Evolutionary conservation across 2,113 vertebrate genomes (phyloP).

Genomic region (Rana temporaria): DNA sequence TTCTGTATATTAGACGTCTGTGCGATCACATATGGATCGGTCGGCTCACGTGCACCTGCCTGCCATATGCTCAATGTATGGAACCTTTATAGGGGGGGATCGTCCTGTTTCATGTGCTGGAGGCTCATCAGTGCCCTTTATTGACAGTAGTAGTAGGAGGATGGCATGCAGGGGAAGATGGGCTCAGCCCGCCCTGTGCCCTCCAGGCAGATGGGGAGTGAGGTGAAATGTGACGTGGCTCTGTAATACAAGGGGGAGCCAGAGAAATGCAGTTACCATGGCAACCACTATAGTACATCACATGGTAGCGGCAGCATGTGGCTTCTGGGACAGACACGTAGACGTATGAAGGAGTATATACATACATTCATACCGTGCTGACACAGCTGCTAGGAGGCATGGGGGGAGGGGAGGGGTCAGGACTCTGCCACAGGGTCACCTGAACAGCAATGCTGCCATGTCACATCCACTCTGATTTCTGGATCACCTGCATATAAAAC

Average conservation of each 20-base stretch:
- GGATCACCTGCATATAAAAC: no score
- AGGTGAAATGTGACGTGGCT: constrained; percentile 53
- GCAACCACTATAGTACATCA: constrained; percentile 54
- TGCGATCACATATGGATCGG: no score
- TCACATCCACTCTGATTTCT: no score
- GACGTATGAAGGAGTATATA: not conserved
- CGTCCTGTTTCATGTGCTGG: no score
- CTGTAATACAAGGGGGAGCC: constrained; percentile 9
- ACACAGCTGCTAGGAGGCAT: not conserved
- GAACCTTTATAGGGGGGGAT: no score
- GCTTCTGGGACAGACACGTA: constrained; percentile 9
- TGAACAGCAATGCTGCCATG: no score
- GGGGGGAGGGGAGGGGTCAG: no score
- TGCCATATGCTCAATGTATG: no score
- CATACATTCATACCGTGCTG: not conserved
- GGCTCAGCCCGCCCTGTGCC: constrained; percentile 24
- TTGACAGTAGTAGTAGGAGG: not conserved
- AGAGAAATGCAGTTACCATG: constrained; percentile 45
- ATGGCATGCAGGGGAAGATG: not conserved
- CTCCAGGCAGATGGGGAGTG: constrained; percentile 28
- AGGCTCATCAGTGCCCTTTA: no score
- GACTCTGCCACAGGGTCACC: no score
- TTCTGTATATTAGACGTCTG: not conserved
- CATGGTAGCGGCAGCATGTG: constrained; percentile 40
- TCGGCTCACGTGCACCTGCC: not conserved